Conservation (phyloP, 2,797 vertebrate genomes). For the Harpagifer antarcticus region DNA sequence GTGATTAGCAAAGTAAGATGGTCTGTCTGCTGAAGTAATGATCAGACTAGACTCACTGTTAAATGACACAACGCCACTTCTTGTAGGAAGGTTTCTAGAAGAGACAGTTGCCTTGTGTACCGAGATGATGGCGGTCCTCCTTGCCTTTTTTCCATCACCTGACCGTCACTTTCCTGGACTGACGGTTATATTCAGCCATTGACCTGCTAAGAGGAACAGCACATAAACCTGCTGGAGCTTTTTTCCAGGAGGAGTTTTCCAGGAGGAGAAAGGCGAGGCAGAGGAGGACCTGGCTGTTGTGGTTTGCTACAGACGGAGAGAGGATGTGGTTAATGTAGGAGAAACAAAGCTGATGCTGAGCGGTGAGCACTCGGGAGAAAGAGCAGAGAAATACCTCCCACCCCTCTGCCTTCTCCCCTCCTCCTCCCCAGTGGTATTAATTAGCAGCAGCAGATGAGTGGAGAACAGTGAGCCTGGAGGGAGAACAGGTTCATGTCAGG, state of each 20-base stretch:
- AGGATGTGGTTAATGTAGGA: slow-evolving; percentile 27
- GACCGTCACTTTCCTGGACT: slow-evolving; percentile 54
- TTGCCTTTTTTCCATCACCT: slow-evolving; percentile 44
- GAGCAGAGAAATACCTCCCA: slow-evolving; percentile 58
- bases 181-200: slow-evolving; percentile 53
- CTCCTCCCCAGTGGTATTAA: slow-evolving; percentile 83
- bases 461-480: slow-evolving; percentile 77
- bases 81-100: slow-evolving; percentile 41
- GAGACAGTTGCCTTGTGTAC: slow-evolving; percentile 55
- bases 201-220: slow-evolving; percentile 64
- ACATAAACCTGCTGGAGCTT: slow-evolving; percentile 45
- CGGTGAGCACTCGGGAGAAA: slow-evolving; percentile 50
- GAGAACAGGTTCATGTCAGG: slow-evolving; percentile 81
- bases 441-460: slow-evolving; percentile 83
- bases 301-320: slow-evolving; percentile 37
- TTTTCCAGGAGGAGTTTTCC: slow-evolving; percentile 54
- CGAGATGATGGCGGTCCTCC: slow-evolving; percentile 33
- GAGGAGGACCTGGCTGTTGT: slow-evolving; percentile 54
- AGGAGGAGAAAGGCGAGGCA: slow-evolving; percentile 42
- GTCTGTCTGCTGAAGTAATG: slow-evolving; percentile 21
- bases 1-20: slow-evolving; percentile 39
- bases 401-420: slow-evolving; percentile 62
- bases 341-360: slow-evolving; percentile 55
- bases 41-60: slow-evolving; percentile 30
- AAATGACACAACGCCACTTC: slow-evolving; percentile 48